Evolutionary conservation across 2,113 vertebrate genomes (phyloP).

Genomic region (Seriola aureovittata): DNA sequence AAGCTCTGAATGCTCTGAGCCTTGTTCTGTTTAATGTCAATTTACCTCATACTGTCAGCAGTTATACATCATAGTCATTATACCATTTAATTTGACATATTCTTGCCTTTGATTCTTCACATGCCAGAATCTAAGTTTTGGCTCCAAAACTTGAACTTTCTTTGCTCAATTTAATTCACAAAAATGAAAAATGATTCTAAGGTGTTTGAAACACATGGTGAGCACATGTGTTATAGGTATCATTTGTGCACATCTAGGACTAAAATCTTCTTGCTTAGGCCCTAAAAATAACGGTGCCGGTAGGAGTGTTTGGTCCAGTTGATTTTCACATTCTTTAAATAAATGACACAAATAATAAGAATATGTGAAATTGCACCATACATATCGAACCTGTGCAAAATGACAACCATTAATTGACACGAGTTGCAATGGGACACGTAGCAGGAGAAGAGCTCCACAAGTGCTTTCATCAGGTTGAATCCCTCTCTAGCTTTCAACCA

Average conservation of each 20-base stretch:
- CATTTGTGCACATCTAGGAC: neutral
- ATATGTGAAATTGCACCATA: neutral
- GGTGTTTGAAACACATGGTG: neutral
- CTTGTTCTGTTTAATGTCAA: slow-evolving; percentile 59
- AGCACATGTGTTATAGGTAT: neutral
- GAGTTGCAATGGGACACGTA: neutral
- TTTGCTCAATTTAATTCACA: neutral
- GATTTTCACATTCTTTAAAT: slow-evolving; percentile 2
- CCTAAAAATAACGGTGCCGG: neutral
- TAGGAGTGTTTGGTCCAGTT: neutral
- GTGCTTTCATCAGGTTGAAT: neutral
- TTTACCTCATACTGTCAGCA: slow-evolving; percentile 58
- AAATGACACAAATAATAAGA: neutral
- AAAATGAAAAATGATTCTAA: neutral
- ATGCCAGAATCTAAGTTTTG: neutral
- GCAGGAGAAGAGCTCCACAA: neutral
- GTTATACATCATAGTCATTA: slow-evolving; percentile 51
- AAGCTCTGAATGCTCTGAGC: slow-evolving; percentile 46
- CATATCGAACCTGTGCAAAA: neutral
- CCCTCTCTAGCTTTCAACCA: neutral
- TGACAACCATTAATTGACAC: neutral
- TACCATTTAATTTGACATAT: slow-evolving; percentile 39
- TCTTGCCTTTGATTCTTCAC: slow-evolving; percentile 37
- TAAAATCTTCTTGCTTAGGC: neutral
- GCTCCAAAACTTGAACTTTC: slow-evolving; percentile 4